A percentile compares a stretch with the other conserved stretches of the same genome.
Conservation (phyloP, 2,113 vertebrate species). For the Triplophysa dalaica region DNA sequence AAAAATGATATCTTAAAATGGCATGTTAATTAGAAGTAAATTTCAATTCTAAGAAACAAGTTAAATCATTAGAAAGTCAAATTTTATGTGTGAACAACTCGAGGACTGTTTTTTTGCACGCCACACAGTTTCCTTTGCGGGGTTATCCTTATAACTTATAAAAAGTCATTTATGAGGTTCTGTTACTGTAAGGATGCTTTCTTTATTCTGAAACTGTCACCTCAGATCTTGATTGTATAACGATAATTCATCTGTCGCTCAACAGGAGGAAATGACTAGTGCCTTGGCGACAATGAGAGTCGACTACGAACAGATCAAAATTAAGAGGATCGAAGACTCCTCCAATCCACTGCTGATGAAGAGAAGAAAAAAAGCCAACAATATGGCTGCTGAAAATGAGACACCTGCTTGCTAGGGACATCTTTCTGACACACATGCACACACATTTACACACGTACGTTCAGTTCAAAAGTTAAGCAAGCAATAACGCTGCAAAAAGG, state of each 20-base stretch:
- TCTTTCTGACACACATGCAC: not conserved
- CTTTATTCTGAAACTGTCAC: not conserved
- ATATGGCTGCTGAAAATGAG: conserved; percentile 63
- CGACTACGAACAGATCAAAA: conserved; percentile 97
- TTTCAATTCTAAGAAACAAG: too few relatives aligned
- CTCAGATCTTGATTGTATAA: not conserved
- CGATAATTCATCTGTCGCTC: not conserved
- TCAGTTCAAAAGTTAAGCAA: conserved; percentile 66
- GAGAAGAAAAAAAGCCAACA: conserved; percentile 88
- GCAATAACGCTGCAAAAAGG: conserved; percentile 77
- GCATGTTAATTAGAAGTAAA: too few relatives aligned
- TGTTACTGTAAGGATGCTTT: too few relatives aligned
- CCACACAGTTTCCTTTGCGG: too few relatives aligned
- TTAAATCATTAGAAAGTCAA: too few relatives aligned
- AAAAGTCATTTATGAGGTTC: too few relatives aligned
- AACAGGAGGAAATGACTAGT: conserved; percentile 98
- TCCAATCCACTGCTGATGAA: conserved; percentile 94
- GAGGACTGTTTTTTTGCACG: too few relatives aligned
- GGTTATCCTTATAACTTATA: too few relatives aligned
- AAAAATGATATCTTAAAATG: too few relatives aligned
- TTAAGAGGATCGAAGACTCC: conserved; percentile 95
- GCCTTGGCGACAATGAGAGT: conserved; percentile 97
- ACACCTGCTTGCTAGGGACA: conserved; percentile 69
- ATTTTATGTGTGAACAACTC: too few relatives aligned
- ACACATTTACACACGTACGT: conserved; percentile 25